phyloP scores from a whole-genome alignment of 2,113 vertebrate genomes.

The Apeltes quadracus region DNA sequence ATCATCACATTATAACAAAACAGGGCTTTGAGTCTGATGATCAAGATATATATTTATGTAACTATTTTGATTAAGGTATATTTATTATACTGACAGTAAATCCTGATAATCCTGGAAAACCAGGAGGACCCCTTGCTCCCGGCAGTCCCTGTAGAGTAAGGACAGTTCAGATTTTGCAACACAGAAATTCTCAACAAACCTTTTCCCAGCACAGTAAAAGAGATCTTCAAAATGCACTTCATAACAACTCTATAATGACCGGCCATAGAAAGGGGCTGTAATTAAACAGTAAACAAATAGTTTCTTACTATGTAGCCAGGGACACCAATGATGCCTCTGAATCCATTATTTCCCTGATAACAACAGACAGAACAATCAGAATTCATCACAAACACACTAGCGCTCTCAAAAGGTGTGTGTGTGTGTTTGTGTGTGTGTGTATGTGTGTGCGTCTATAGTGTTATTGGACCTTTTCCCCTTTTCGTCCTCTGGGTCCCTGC shows the following conservation, averaged over 20 bases:
- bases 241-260: not conserved
- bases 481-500: constrained; percentile 72
- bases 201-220: not conserved
- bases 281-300: not conserved
- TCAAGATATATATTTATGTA: not conserved
- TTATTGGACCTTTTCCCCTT: constrained; percentile 74
- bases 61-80: not conserved
- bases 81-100: constrained; percentile 59
- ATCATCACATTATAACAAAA: not conserved
- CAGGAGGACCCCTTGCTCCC: constrained; percentile 75
- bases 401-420: not conserved
- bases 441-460: not conserved
- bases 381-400: not conserved
- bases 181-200: not conserved
- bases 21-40: not conserved
- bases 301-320: constrained; percentile 77
- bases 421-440: not conserved
- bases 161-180: not conserved
- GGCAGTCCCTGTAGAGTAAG: constrained; percentile 68
- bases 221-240: not conserved
- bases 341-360: constrained; percentile 77
- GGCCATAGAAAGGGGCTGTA: fast-evolving
- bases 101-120: constrained; percentile 74
- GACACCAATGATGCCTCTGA: constrained; percentile 62
- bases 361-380: constrained; percentile 2